Evolutionary conservation across 2,113 vertebrate genomes (phyloP).

Genomic region (Rhegmatorhina hoffmannsi): DNA sequence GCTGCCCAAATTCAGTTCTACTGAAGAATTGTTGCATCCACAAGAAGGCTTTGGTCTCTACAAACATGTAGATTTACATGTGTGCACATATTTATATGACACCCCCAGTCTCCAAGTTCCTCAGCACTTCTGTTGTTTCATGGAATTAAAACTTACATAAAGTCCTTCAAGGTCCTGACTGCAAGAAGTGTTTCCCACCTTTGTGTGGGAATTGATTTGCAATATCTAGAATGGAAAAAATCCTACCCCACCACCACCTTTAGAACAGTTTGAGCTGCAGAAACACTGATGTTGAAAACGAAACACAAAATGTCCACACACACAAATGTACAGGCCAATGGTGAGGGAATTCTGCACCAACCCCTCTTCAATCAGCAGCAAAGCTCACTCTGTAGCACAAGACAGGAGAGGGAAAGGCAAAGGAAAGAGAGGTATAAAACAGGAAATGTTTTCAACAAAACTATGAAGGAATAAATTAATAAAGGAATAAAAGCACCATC

Average conservation of each 20-base stretch:
- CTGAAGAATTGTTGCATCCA: background rate
- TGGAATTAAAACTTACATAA: background rate
- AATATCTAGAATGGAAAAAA: too few species aligned
- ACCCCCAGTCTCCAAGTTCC: too few species aligned
- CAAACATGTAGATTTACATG: accelerated
- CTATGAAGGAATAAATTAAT: background rate
- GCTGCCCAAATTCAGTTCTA: background rate
- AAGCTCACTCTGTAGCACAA: background rate
- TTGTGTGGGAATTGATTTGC: background rate
- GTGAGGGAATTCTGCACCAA: background rate
- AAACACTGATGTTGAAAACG: background rate
- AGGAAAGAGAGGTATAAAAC: background rate
- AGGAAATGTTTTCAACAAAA: background rate
- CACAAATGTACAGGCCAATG: accelerated
- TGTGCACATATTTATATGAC: background rate
- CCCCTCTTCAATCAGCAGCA: background rate
- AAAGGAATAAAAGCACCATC: background rate
- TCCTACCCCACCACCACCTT: too few species aligned
- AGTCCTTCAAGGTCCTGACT: background rate
- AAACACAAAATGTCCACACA: accelerated
- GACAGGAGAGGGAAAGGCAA: background rate
- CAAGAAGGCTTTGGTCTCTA: background rate
- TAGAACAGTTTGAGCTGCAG: background rate
- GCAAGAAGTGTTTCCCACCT: background rate
- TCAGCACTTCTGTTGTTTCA: background rate